Conservation (phyloP, 2,888 invertebrate genomes). For the Frankliniella intonsa region DNA sequence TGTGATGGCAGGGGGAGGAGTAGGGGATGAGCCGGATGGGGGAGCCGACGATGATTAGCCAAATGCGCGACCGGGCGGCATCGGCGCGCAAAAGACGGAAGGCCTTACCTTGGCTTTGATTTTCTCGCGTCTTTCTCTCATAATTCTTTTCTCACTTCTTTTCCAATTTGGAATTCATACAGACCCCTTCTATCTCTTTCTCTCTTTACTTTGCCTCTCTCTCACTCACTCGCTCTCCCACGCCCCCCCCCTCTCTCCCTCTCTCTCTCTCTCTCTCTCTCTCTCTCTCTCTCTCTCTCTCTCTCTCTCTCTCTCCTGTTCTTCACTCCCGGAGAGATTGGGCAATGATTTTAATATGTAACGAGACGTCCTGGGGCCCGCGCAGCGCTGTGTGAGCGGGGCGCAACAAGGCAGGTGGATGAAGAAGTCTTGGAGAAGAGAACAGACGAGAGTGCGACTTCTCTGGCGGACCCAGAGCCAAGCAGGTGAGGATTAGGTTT, state of each 20-base stretch:
- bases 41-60: too few relatives aligned
- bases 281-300: background rate
- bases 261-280: background rate
- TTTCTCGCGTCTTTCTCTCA: too few relatives aligned
- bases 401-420: background rate
- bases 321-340: background rate
- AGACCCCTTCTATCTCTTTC: background rate
- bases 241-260: background rate
- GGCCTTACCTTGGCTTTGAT: too few relatives aligned
- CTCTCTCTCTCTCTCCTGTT: background rate
- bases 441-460: too few relatives aligned
- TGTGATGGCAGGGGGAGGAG: too few relatives aligned
- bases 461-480: background rate
- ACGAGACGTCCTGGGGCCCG: background rate
- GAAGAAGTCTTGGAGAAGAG: too few relatives aligned
- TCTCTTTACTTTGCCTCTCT: too few relatives aligned
- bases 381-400: background rate
- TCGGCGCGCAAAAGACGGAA: too few relatives aligned
- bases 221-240: background rate
- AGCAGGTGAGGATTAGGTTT: background rate
- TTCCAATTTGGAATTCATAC: constrained; percentile 2
- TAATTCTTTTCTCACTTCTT: background rate
- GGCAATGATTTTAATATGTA: constrained; percentile 22
- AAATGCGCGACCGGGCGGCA: too few relatives aligned
- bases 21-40: too few relatives aligned